Evolutionary conservation across 2,113 vertebrate species (phyloP).

Genomic region (Sphyrna mokarran): DNA sequence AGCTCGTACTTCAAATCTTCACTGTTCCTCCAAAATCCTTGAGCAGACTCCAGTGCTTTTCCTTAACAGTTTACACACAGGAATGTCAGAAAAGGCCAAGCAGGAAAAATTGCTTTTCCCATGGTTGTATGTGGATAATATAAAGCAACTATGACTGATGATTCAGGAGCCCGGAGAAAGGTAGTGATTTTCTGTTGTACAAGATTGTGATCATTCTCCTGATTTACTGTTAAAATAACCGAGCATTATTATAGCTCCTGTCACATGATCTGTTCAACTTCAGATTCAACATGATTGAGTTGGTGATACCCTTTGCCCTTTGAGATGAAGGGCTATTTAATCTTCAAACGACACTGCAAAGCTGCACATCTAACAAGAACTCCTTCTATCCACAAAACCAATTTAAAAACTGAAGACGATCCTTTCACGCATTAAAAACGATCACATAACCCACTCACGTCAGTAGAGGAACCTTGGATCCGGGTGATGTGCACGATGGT

Average conservation of each 20-base stretch:
- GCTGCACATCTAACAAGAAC: not conserved
- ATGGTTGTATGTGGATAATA: not conserved
- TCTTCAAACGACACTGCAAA: not conserved
- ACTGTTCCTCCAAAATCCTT: not conserved
- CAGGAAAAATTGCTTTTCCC: not conserved
- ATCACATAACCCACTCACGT: not conserved
- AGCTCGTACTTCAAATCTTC: not conserved
- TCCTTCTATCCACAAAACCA: not conserved
- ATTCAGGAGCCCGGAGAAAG: not conserved
- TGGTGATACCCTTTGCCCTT: slow-evolving; percentile 20
- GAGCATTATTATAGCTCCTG: not conserved
- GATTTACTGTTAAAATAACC: not conserved
- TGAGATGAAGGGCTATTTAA: slow-evolving; percentile 20
- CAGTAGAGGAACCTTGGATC: not conserved
- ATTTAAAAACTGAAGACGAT: not conserved
- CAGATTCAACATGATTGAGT: not conserved
- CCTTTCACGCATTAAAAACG: not conserved
- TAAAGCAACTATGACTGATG: slow-evolving; percentile 6
- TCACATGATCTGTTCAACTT: slow-evolving; percentile 9
- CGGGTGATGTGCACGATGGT: not conserved
- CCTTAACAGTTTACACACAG: not conserved
- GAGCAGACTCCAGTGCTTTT: not conserved
- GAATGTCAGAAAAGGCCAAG: not conserved
- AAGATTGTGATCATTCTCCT: not conserved
- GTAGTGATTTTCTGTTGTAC: slow-evolving; percentile 17